A percentile compares a stretch with the other conserved stretches of the same genome.
These are phyloP conservation scores for Hypomesus transpacificus DNA, from an alignment of 2,113 vertebrate genomes.

Conservation along the genomic window DNA sequence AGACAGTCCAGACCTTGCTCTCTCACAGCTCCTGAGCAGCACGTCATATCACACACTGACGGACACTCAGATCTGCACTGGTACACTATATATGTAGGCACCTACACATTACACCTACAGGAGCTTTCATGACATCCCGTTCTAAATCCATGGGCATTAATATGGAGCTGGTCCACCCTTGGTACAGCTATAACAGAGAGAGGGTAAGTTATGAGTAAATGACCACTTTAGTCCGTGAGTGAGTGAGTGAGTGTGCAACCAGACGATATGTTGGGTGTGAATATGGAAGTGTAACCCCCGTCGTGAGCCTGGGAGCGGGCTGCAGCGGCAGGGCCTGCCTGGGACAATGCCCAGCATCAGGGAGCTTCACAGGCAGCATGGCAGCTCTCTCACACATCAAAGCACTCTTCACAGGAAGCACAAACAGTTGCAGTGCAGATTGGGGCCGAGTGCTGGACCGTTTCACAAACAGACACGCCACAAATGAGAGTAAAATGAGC, in stretches of 20 bases:
- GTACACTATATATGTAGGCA: no score
- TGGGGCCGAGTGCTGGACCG: conserved; percentile 27
- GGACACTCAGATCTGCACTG: no score
- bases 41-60: no score
- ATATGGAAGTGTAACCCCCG: conserved; percentile 28
- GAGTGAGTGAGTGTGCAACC: not conserved
- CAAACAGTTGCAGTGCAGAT: conserved; percentile 55
- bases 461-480: conserved; percentile 56
- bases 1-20: no score
- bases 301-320: conserved; percentile 34
- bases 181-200: not conserved
- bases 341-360: conserved; percentile 30
- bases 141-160: no score
- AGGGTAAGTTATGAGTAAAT: not conserved
- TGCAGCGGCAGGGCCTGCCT: conserved; percentile 4
- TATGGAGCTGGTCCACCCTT: no score
- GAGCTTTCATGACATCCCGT: no score
- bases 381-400: conserved; percentile 56
- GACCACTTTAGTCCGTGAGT: not conserved
- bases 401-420: conserved; percentile 51
- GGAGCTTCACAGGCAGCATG: conserved; percentile 16
- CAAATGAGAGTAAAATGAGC: conserved; percentile 34
- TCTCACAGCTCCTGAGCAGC: no score
- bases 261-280: conserved; percentile 19
- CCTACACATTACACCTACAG: no score